phyloP scores from a whole-genome alignment of 1,140 invertebrate species.

The Drosophila bipectinata region DNA sequence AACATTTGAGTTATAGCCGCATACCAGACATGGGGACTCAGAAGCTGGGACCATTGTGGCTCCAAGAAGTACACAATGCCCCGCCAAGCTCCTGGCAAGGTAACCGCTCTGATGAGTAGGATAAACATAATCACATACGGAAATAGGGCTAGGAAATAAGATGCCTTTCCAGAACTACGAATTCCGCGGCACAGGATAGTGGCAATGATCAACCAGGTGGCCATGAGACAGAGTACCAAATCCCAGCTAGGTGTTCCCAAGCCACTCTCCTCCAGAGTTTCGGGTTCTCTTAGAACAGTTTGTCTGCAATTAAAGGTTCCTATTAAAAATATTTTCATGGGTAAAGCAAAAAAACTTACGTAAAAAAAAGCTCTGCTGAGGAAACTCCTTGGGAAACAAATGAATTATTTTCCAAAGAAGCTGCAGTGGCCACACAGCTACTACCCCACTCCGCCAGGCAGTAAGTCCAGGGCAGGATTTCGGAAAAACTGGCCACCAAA shows the following conservation, averaged over 20 bases:
- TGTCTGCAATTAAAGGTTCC: conserved; percentile 76
- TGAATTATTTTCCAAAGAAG: conserved; percentile 11
- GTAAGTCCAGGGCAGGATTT: conserved; percentile 88
- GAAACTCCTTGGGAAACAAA: conserved; percentile 50
- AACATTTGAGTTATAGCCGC: conserved; percentile 94
- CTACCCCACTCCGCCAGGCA: conserved; percentile 87
- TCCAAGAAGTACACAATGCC: conserved; percentile 91
- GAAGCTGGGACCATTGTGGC: conserved; percentile 88
- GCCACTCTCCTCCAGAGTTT: conserved; percentile 86
- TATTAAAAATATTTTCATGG: neutral
- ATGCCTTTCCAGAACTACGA: conserved; percentile 87
- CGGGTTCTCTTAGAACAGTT: conserved; percentile 86
- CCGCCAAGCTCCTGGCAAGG: conserved; percentile 89
- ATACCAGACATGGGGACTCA: conserved; percentile 91
- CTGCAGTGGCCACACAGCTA: conserved; percentile 82
- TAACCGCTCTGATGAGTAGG: conserved; percentile 88
- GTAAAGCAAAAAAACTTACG: conserved; percentile 64
- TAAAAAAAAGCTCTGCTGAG: conserved; percentile 84
- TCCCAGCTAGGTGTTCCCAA: conserved; percentile 88
- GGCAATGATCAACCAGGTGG: conserved; percentile 90
- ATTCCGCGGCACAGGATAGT: conserved; percentile 87
- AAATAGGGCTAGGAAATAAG: conserved; percentile 90
- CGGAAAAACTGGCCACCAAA: conserved; percentile 87
- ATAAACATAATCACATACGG: conserved; percentile 90
- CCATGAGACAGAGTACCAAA: conserved; percentile 87